Evolutionary conservation across 2,113 vertebrate genomes (phyloP).

Genomic region (Chamaetylas fuelleborni): DNA sequence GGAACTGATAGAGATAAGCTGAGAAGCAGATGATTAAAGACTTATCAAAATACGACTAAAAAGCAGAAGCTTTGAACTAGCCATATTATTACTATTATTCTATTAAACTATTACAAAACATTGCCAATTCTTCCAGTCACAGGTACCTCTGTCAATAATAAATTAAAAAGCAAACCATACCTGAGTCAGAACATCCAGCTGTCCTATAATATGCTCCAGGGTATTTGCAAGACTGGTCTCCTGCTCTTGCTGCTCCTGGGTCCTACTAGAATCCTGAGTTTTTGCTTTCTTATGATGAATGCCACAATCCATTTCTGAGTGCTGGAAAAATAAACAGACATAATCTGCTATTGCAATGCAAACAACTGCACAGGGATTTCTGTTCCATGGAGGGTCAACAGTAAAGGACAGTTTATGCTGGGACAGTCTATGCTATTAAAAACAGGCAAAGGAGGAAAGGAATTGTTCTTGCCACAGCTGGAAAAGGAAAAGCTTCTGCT

Average conservation of each 20-base stretch:
- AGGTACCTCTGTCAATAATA: neutral
- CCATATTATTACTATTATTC: neutral
- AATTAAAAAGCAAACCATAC: constrained; percentile 68
- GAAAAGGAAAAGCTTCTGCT: neutral
- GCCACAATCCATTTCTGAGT: constrained; percentile 57
- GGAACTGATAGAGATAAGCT: neutral
- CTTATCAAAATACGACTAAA: neutral
- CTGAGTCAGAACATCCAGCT: constrained; percentile 94
- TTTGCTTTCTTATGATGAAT: constrained; percentile 57
- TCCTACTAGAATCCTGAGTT: constrained; percentile 56
- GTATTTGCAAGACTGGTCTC: constrained; percentile 75
- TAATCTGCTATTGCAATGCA: neutral
- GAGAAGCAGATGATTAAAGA: neutral
- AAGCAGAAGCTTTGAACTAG: neutral
- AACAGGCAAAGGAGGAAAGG: neutral
- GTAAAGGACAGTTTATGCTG: neutral
- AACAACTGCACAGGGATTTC: neutral
- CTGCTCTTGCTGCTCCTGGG: constrained; percentile 36
- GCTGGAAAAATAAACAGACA: constrained; percentile 45
- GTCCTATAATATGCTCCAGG: constrained; percentile 90
- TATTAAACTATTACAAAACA: neutral
- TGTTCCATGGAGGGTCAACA: neutral
- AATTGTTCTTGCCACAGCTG: neutral
- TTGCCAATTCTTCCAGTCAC: neutral
- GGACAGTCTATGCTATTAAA: neutral